A percentile compares a stretch with the other conserved stretches of the same genome.
Evolutionary conservation across 1,140 invertebrate genomes (phyloP).

Genomic region (Pristionchus pacificus): DNA sequence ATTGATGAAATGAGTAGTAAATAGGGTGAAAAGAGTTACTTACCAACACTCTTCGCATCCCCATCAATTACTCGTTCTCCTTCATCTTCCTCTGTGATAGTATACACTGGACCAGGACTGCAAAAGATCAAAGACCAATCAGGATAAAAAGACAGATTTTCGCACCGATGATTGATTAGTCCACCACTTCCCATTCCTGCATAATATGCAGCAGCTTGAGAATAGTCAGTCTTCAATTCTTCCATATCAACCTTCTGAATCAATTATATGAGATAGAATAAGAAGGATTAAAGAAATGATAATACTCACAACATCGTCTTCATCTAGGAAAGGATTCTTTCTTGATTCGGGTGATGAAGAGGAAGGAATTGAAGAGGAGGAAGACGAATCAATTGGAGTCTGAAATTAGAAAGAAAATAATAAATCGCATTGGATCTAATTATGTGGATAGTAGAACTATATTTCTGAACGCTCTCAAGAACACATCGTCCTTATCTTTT

Average conservation of each 20-base stretch:
- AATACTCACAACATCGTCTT: slow-evolving; percentile 38
- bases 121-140: slow-evolving; percentile 11
- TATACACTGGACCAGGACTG: slow-evolving; percentile 54
- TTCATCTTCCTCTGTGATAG: slow-evolving; percentile 54
- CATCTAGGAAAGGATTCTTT: slow-evolving; percentile 47
- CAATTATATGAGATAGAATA: background rate
- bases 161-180: too few relatives aligned
- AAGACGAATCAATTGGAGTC: too few relatives aligned
- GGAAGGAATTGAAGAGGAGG: too few relatives aligned
- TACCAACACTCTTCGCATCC: slow-evolving; percentile 32
- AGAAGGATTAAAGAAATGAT: background rate
- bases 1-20: too few relatives aligned
- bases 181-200: too few relatives aligned
- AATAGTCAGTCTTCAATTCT: slow-evolving; percentile 40
- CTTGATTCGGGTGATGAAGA: slow-evolving; percentile 28
- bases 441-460: too few relatives aligned
- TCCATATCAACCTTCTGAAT: slow-evolving; percentile 49
- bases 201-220: slow-evolving; percentile 44
- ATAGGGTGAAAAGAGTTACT: too few relatives aligned
- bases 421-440: too few relatives aligned
- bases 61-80: slow-evolving; percentile 39
- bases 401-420: too few relatives aligned
- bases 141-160: too few relatives aligned
- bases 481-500: too few relatives aligned
- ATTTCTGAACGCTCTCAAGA: too few relatives aligned